A percentile compares a stretch with the other conserved stretches of the same genome.
Evolutionary conservation across 2,888 invertebrate species (phyloP).

Genomic region (Choristoneura rosaceana): DNA sequence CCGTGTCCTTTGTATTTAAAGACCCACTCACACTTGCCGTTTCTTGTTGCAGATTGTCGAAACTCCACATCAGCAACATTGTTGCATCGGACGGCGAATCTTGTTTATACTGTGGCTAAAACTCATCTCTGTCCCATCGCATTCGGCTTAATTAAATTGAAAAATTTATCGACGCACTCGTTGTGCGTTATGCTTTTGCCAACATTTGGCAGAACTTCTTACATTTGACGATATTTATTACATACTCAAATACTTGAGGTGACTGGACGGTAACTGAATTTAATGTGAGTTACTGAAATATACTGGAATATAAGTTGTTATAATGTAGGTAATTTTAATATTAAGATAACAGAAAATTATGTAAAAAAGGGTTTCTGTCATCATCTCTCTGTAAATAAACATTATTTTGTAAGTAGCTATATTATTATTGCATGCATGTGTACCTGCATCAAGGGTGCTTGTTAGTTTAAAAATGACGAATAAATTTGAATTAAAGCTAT

Average conservation of each 20-base stretch:
- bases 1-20: not conserved
- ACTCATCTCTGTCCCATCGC: constrained; percentile 37
- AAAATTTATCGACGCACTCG: constrained; percentile 65
- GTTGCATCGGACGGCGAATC: constrained; percentile 51
- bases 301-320: not conserved
- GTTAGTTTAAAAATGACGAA: too few species aligned
- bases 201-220: constrained; percentile 61
- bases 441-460: too few species aligned
- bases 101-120: constrained; percentile 41
- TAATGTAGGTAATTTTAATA: not conserved
- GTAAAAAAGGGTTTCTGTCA: not conserved
- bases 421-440: too few species aligned
- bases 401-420: too few species aligned
- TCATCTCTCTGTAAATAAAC: too few species aligned
- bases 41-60: constrained; percentile 35
- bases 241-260: not conserved
- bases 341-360: not conserved
- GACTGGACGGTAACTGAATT: constrained; percentile 3
- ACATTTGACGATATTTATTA: constrained; percentile 21
- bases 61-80: constrained; percentile 47
- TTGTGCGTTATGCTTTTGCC: constrained; percentile 46
- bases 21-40: constrained; percentile 26
- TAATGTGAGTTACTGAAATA: constrained; percentile 6
- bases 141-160: constrained; percentile 69
- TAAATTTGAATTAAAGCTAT: too few species aligned